Percentiles rank a stretch among this genome's conserved stretches.
Conservation (phyloP, 2,888 invertebrate species). For the Polyommatus iphigenia region DNA sequence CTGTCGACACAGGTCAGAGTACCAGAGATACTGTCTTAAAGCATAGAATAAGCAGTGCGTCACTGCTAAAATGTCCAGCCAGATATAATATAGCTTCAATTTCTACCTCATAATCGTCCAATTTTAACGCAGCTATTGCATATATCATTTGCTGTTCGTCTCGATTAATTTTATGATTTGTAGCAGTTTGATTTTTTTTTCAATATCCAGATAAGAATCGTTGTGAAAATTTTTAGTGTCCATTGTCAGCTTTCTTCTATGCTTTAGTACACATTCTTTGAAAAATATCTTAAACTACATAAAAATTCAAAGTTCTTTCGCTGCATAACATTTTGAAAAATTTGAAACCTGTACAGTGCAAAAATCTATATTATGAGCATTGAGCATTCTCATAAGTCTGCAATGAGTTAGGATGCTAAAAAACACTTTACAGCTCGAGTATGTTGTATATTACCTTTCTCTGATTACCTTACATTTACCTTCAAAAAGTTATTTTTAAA, state of each 20-base stretch:
- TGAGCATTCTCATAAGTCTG: constrained; percentile 31
- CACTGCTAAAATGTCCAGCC: constrained; percentile 4
- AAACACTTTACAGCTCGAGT: constrained; percentile 15
- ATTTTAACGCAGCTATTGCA: not conserved
- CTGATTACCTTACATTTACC: too few species aligned
- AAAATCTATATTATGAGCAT: constrained; percentile 32
- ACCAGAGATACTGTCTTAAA: constrained; percentile 38
- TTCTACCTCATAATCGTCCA: not conserved
- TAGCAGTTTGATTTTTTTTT: not conserved
- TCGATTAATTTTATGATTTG: not conserved
- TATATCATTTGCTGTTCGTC: not conserved
- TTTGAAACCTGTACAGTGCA: constrained; percentile 31
- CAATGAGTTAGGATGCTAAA: constrained; percentile 24
- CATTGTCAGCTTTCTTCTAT: constrained; percentile 2
- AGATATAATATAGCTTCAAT: not conserved
- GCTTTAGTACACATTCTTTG: constrained; percentile 12
- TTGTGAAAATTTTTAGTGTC: not conserved
- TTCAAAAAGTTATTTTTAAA: constrained; percentile 36
- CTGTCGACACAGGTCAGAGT: constrained; percentile 76
- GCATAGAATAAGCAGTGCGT: constrained; percentile 15
- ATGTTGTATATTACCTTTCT: constrained; percentile 29
- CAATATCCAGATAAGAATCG: not conserved
- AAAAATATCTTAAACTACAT: constrained; percentile 31
- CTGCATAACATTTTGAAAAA: constrained; percentile 31
- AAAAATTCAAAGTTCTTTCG: constrained; percentile 28